phyloP scores from a whole-genome alignment of 2,888 invertebrate species.

The Congeria kusceri region DNA sequence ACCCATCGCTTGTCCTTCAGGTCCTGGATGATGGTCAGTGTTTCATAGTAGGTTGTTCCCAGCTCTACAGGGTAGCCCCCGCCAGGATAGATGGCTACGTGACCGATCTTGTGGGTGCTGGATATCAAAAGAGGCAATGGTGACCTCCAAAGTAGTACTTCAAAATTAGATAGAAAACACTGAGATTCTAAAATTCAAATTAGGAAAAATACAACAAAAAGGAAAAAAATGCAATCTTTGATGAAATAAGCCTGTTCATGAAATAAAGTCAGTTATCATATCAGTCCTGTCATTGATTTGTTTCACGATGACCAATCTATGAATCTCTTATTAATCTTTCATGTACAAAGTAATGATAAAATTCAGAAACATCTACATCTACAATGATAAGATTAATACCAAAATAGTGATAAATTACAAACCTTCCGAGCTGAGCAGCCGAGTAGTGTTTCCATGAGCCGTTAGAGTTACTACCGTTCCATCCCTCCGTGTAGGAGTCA shows the following conservation, averaged over 20 bases:
- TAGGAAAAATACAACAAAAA: neutral
- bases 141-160: neutral
- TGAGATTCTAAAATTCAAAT: neutral
- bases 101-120: slow-evolving; percentile 62
- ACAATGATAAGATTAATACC: too few relatives aligned
- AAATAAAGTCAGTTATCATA: too few relatives aligned
- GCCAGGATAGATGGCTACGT: slow-evolving; percentile 73
- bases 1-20: slow-evolving; percentile 76
- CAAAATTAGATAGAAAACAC: neutral
- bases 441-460: slow-evolving; percentile 80
- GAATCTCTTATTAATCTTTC: too few relatives aligned
- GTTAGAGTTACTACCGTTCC: slow-evolving; percentile 68
- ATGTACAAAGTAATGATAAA: too few relatives aligned
- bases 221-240: neutral
- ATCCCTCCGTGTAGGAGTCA: slow-evolving; percentile 66
- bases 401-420: slow-evolving; percentile 44
- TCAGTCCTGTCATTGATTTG: too few relatives aligned
- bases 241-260: too few relatives aligned
- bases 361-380: too few relatives aligned
- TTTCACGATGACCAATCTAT: too few relatives aligned
- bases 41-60: slow-evolving; percentile 70
- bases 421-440: slow-evolving; percentile 81
- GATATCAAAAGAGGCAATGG: neutral
- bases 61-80: slow-evolving; percentile 78
- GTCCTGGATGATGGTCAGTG: slow-evolving; percentile 66